phyloP scores from a whole-genome alignment of 2,888 invertebrate genomes.

The Diadegma fenestrale region DNA sequence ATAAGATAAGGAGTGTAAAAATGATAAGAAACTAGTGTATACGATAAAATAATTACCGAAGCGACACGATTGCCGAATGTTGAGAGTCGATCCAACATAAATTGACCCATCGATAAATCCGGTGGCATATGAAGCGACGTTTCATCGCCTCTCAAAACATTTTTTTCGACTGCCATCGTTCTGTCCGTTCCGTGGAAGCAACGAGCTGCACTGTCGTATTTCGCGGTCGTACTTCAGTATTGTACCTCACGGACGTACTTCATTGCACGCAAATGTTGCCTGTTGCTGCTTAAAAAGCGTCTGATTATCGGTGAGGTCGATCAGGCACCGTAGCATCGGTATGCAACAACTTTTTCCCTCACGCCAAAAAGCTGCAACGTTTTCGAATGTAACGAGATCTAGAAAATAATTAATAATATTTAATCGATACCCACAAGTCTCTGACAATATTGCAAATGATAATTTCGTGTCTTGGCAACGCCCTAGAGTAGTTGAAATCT shows the following conservation, averaged over 20 bases:
- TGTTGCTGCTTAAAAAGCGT: background rate
- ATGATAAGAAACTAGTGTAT: background rate
- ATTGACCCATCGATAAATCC: slow-evolving; percentile 72
- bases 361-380: too few relatives aligned
- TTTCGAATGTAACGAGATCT: too few relatives aligned
- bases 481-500: too few relatives aligned
- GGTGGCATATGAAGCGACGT: slow-evolving; percentile 55
- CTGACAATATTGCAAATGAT: too few relatives aligned
- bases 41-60: slow-evolving; percentile 71
- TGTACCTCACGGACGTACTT: background rate
- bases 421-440: too few relatives aligned
- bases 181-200: background rate
- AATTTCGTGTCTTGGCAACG: too few relatives aligned
- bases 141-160: slow-evolving; percentile 75
- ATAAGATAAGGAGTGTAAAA: too few relatives aligned
- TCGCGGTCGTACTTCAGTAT: too few relatives aligned
- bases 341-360: too few relatives aligned
- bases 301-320: slow-evolving; percentile 5
- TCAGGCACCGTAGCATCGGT: background rate
- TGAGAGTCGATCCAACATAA: slow-evolving; percentile 73
- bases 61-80: slow-evolving; percentile 70
- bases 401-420: too few relatives aligned
- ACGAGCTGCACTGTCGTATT: background rate
- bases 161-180: slow-evolving; percentile 71
- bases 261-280: background rate